A percentile compares a stretch with the other conserved stretches of the same genome.
Conservation (phyloP, 2,113 vertebrate genomes). For the Butastur rufipennis region DNA sequence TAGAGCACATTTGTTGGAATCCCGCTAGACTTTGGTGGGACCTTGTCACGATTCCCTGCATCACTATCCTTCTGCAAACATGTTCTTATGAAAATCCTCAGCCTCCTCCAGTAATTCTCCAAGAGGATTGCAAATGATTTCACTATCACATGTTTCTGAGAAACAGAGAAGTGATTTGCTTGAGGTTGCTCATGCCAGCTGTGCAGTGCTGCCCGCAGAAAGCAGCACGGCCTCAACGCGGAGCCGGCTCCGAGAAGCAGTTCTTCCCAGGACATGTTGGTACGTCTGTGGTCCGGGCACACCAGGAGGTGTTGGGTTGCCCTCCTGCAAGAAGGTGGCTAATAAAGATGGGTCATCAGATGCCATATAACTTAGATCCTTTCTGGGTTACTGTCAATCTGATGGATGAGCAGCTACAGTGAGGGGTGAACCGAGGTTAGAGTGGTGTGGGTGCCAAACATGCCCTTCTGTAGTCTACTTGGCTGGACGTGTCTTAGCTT, state of each 20-base stretch:
- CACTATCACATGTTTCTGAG: background rate
- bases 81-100: background rate
- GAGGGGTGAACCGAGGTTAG: background rate
- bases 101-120: background rate
- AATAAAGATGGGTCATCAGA: background rate
- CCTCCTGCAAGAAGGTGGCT: background rate
- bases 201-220: no score
- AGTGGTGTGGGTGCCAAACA: background rate
- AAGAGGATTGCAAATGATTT: background rate
- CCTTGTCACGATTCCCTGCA: background rate
- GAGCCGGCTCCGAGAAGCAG: background rate
- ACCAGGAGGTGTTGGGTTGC: background rate
- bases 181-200: background rate
- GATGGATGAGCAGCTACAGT: background rate
- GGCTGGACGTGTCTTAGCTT: background rate
- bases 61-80: background rate
- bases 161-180: background rate
- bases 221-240: no score
- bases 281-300: background rate
- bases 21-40: background rate
- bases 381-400: no score
- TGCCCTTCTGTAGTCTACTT: background rate
- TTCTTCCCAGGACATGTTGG: background rate
- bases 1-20: background rate
- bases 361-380: background rate